These are phyloP conservation scores for Protonibea diacanthus DNA, from an alignment of 2,797 vertebrate species.

Conservation along the genomic window DNA sequence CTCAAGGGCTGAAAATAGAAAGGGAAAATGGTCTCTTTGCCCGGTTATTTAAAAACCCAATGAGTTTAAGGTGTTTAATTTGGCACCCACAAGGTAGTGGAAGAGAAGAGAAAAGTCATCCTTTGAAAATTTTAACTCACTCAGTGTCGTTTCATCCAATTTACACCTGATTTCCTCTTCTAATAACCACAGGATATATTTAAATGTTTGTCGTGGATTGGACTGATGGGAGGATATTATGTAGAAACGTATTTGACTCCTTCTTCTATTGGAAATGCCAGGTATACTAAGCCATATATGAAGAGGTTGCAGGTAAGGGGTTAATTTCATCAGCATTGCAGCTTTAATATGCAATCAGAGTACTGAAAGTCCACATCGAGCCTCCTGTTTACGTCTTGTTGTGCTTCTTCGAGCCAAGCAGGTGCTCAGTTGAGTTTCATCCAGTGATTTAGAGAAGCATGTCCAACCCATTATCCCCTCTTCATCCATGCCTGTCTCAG, in stretches of 20 bases:
- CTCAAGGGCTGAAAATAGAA: constrained; percentile 48
- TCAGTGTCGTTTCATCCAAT: constrained; percentile 17
- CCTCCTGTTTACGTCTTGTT: constrained; percentile 40
- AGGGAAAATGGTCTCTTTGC: constrained; percentile 27
- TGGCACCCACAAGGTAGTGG: constrained; percentile 6
- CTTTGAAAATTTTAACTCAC: not conserved
- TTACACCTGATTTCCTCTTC: constrained; percentile 15
- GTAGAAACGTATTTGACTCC: not conserved
- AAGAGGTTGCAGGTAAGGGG: constrained; percentile 8
- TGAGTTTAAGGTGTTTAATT: constrained; percentile 31
- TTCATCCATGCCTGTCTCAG: constrained; percentile 74
- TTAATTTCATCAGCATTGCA: constrained; percentile 32
- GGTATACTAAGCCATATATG: not conserved
- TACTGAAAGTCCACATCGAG: constrained; percentile 20
- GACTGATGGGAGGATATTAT: not conserved
- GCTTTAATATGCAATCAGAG: constrained; percentile 31
- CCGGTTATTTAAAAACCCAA: constrained; percentile 36
- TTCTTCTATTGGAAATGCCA: not conserved
- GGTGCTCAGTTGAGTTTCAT: constrained; percentile 67
- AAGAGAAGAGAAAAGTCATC: constrained; percentile 6
- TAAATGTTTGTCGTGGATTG: not conserved
- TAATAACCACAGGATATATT: not conserved
- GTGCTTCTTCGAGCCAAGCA: constrained; percentile 60
- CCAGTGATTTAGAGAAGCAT: constrained; percentile 72
- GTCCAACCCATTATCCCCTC: constrained; percentile 74